These are phyloP conservation scores for Periophthalmus magnuspinnatus DNA, from an alignment of 2,797 vertebrate genomes.

Conservation along the genomic window DNA sequence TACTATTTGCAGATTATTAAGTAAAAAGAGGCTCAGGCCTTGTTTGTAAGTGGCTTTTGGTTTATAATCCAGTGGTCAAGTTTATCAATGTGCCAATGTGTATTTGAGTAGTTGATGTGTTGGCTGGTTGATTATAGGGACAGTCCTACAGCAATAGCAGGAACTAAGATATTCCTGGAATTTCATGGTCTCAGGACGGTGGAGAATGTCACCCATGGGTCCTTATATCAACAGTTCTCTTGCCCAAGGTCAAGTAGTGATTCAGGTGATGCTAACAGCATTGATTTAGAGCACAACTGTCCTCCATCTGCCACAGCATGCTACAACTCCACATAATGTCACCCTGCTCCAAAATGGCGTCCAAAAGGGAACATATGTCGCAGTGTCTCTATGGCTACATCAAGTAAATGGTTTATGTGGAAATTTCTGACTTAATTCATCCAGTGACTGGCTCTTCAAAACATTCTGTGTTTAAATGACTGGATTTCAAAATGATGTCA, in stretches of 20 bases:
- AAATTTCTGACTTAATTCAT: neutral
- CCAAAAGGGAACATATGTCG: slow-evolving; percentile 43
- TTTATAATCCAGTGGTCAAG: too few species aligned
- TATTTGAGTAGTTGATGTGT: neutral
- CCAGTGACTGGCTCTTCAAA: neutral
- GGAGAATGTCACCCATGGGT: slow-evolving; percentile 53
- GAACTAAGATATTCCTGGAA: neutral
- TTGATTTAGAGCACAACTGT: slow-evolving; percentile 37
- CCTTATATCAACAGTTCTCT: slow-evolving; percentile 53
- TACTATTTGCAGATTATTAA: too few species aligned
- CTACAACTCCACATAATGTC: slow-evolving; percentile 42
- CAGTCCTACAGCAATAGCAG: neutral
- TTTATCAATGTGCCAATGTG: too few species aligned
- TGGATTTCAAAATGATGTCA: neutral
- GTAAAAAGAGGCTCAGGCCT: too few species aligned
- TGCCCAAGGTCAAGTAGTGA: slow-evolving; percentile 73
- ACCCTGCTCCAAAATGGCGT: slow-evolving; percentile 33
- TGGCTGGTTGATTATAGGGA: neutral
- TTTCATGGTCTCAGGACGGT: slow-evolving; percentile 12
- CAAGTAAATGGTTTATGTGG: neutral
- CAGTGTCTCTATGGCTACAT: slow-evolving; percentile 12
- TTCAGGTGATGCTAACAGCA: slow-evolving; percentile 62
- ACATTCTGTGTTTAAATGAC: neutral
- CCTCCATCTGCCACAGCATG: slow-evolving; percentile 52
- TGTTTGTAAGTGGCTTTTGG: too few species aligned